Conservation (phyloP, 2,888 invertebrate species). For the Uropetala carovei region DNA sequence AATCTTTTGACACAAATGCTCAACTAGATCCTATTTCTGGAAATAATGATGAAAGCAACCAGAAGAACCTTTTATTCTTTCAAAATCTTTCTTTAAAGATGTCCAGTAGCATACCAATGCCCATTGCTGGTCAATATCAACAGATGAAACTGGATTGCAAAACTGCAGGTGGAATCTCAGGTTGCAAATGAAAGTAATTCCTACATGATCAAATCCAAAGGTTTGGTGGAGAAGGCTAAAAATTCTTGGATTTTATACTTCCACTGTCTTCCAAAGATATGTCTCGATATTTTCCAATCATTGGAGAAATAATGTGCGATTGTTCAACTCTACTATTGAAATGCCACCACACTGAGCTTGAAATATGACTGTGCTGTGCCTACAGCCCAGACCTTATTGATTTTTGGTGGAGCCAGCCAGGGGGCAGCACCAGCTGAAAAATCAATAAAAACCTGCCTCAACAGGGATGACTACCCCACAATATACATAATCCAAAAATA, state of each 20-base stretch:
- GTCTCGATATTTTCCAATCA: constrained; percentile 16
- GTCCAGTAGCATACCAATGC: constrained; percentile 35
- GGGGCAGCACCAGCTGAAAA: constrained; percentile 51
- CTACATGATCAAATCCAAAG: constrained; percentile 26
- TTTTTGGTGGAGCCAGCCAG: constrained; percentile 49
- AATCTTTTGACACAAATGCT: background rate
- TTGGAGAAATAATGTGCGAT: background rate
- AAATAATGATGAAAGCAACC: constrained; percentile 4
- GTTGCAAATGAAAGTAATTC: constrained; percentile 22
- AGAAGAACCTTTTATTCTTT: constrained; percentile 10
- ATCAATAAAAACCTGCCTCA: constrained; percentile 53
- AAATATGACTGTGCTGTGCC: constrained; percentile 51
- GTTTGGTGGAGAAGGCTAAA: background rate
- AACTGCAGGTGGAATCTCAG: constrained; percentile 9
- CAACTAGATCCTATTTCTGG: background rate
- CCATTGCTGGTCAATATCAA: constrained; percentile 14
- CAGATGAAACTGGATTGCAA: background rate
- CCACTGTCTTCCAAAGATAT: background rate
- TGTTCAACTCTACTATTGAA: constrained; percentile 5
- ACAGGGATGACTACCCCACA: constrained; percentile 37
- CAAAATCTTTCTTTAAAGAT: constrained; percentile 23
- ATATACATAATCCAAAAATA: background rate
- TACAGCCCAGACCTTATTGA: constrained; percentile 56
- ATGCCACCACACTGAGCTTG: constrained; percentile 37
- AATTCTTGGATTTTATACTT: background rate